Conservation (phyloP, 1,140 invertebrate genomes). For the Oryctes rhinoceros region DNA sequence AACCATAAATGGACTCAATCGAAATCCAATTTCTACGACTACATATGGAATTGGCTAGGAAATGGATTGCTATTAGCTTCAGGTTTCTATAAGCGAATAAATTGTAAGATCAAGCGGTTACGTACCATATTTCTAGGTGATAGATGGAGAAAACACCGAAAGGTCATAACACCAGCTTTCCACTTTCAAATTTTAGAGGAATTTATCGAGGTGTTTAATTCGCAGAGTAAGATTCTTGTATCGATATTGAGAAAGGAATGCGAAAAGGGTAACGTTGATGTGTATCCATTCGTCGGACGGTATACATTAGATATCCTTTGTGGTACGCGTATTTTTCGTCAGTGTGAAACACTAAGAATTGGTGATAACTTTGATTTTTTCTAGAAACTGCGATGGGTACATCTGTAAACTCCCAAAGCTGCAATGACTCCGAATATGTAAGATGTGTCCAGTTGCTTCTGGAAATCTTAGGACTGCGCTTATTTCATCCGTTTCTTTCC, state of each 20-base stretch:
- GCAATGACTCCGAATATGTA: slow-evolving; percentile 77
- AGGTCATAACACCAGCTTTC: slow-evolving; percentile 78
- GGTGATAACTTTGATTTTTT: not conserved
- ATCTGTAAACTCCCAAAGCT: slow-evolving; percentile 72
- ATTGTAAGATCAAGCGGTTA: not conserved
- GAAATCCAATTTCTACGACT: not conserved
- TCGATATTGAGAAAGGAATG: slow-evolving; percentile 48
- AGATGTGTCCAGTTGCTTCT: slow-evolving; percentile 58
- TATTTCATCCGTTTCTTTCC: not conserved
- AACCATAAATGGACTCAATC: not conserved
- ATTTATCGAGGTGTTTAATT: slow-evolving; percentile 75
- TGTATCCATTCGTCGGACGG: slow-evolving; percentile 71
- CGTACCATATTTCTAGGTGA: slow-evolving; percentile 58
- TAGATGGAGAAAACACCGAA: slow-evolving; percentile 73
- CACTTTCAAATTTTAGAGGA: slow-evolving; percentile 62
- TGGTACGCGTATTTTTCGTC: slow-evolving; percentile 60
- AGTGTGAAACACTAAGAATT: not conserved
- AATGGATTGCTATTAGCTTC: not conserved
- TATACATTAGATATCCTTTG: slow-evolving; percentile 79
- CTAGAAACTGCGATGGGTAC: slow-evolving; percentile 76
- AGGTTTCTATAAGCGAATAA: not conserved
- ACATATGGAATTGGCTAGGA: not conserved
- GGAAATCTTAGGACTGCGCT: not conserved
- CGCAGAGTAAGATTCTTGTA: slow-evolving; percentile 68
- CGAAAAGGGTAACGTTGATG: slow-evolving; percentile 55